These are phyloP conservation scores for Alectura lathami DNA, from an alignment of 2,113 vertebrate genomes.

Conservation along the genomic window DNA sequence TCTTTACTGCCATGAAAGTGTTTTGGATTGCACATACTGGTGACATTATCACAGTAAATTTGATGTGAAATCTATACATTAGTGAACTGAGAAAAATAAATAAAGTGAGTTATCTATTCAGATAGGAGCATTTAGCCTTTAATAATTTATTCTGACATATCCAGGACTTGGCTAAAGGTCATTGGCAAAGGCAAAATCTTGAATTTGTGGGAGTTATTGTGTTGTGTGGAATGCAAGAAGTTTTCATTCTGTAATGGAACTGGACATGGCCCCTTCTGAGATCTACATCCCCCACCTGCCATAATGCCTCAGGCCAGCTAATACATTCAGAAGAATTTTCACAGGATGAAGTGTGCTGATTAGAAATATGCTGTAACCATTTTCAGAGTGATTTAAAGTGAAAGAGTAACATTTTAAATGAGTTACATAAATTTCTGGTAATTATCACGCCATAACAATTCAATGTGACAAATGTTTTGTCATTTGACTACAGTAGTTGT, in stretches of 20 bases:
- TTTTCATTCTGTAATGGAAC: neutral
- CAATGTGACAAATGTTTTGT: conserved; percentile 4
- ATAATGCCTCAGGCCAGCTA: neutral
- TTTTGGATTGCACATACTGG: neutral
- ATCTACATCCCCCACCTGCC: neutral
- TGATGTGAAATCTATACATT: neutral
- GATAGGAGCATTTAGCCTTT: neutral
- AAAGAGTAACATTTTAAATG: conserved; percentile 24
- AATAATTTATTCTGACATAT: conserved; percentile 38
- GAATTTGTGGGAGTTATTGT: neutral
- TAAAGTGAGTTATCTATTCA: neutral
- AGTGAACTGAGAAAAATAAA: neutral
- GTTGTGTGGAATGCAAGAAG: neutral
- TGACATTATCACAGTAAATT: neutral
- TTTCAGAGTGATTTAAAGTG: neutral
- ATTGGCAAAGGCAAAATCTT: neutral
- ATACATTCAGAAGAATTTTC: neutral
- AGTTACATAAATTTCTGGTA: conserved; percentile 34
- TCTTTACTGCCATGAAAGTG: neutral
- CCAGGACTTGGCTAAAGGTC: conserved; percentile 20
- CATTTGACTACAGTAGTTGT: conserved; percentile 6
- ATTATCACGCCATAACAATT: neutral
- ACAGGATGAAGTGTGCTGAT: neutral
- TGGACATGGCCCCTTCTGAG: neutral
- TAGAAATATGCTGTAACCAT: conserved; percentile 6